Conservation (phyloP, 2,113 vertebrate species). For the Myrmecobius fasciatus region DNA sequence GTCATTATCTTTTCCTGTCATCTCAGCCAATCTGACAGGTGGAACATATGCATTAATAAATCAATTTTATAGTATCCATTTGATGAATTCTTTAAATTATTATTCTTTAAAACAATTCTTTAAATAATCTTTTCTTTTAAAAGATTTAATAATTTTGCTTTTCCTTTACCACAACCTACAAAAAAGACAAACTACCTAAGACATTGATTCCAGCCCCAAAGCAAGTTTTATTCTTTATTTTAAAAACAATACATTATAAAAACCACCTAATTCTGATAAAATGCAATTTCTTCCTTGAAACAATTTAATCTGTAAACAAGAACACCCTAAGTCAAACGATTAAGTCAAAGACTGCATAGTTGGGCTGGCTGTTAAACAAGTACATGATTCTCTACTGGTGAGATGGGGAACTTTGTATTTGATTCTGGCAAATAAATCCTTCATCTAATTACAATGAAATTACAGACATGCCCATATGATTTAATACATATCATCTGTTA, state of each 20-base stretch:
- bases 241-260: neutral
- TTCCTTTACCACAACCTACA: neutral
- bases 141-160: neutral
- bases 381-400: conserved; percentile 4
- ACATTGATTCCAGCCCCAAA: neutral
- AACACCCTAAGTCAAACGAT: conserved; percentile 33
- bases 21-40: too few relatives aligned
- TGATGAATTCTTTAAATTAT: neutral
- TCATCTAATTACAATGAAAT: conserved; percentile 14
- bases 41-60: neutral
- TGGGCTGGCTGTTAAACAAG: conserved; percentile 17
- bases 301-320: conserved; percentile 40
- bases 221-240: neutral
- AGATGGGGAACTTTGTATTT: conserved; percentile 40
- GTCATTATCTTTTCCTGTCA: too few relatives aligned
- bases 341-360: conserved; percentile 4
- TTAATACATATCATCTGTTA: conserved; percentile 46
- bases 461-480: neutral
- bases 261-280: conserved; percentile 14
- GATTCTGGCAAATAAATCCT: neutral
- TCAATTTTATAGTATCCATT: neutral
- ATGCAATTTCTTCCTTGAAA: neutral
- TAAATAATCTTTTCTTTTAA: neutral
- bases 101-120: neutral
- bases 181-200: neutral